Conservation (phyloP, 2,888 invertebrate species). For the Orthosia incerta region DNA sequence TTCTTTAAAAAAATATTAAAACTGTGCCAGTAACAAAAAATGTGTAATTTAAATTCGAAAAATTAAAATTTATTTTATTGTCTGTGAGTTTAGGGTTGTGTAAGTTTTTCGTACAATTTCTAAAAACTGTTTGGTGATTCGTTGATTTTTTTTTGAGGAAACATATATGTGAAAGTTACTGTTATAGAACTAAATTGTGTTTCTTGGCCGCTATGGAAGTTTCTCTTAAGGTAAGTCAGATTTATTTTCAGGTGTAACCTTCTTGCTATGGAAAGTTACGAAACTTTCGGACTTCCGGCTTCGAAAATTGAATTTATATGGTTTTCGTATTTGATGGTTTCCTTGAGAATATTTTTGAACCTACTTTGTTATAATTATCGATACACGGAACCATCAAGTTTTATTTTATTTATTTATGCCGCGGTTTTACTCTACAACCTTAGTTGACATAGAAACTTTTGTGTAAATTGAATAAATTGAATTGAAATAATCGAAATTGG, state of each 20-base stretch:
- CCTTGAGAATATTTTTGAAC: neutral
- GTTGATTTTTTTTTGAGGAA: constrained; percentile 37
- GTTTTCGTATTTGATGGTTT: constrained; percentile 1
- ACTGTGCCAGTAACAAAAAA: constrained; percentile 44
- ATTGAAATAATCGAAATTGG: neutral
- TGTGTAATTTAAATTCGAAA: constrained; percentile 30
- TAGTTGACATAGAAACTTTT: no score
- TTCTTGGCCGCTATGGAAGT: constrained; percentile 60
- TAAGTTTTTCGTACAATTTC: constrained; percentile 61
- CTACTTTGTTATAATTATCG: neutral
- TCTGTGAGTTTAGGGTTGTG: constrained; percentile 60
- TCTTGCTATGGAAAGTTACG: constrained; percentile 41
- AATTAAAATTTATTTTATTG: constrained; percentile 1
- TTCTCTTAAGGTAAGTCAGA: constrained; percentile 68
- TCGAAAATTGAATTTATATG: constrained; percentile 9
- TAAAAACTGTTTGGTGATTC: constrained; percentile 54
- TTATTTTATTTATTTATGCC: neutral
- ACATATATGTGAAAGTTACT: constrained; percentile 60
- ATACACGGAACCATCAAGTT: neutral
- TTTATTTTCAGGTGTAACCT: constrained; percentile 17
- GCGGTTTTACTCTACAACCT: neutral
- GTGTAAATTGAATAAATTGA: no score
- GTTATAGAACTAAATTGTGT: constrained; percentile 49
- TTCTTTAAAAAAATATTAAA: constrained; percentile 65
- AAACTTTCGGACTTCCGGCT: constrained; percentile 59